Conservation (phyloP, 2,797 vertebrate species). For the Muscicapa striata region DNA sequence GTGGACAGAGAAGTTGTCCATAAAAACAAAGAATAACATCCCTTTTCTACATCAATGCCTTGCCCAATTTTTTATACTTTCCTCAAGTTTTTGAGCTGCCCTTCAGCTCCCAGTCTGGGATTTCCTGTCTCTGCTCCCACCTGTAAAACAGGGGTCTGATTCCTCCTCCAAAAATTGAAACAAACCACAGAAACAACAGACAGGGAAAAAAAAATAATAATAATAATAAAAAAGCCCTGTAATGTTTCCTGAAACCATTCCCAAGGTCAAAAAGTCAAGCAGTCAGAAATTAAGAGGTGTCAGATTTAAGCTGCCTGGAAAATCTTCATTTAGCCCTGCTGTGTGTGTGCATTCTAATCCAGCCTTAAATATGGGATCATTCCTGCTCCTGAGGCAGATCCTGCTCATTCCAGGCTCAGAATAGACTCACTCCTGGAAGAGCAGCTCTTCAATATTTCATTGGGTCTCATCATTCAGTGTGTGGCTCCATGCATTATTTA, state of each 20-base stretch:
- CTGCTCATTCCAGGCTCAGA: background rate
- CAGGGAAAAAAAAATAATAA: background rate
- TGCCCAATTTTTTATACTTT: background rate
- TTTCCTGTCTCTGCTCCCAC: background rate
- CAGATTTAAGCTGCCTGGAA: background rate
- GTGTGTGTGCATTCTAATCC: background rate
- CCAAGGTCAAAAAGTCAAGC: background rate
- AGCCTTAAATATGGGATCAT: background rate
- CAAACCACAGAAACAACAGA: background rate
- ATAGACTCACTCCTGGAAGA: constrained; percentile 20
- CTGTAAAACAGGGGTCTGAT: background rate
- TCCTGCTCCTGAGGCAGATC: background rate
- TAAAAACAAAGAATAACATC: background rate
- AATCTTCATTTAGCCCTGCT: background rate
- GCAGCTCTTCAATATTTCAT: constrained; percentile 67
- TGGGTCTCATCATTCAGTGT: constrained; percentile 11
- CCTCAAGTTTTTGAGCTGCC: background rate
- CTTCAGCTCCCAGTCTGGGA: background rate
- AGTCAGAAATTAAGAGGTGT: background rate
- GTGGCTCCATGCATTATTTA: constrained; percentile 63
- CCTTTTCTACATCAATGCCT: background rate
- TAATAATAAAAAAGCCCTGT: background rate
- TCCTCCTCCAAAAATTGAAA: background rate
- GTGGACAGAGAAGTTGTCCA: background rate
- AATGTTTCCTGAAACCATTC: background rate